Evolutionary conservation across 2,113 vertebrate genomes (phyloP).

Genomic region (Tupaia tana): DNA sequence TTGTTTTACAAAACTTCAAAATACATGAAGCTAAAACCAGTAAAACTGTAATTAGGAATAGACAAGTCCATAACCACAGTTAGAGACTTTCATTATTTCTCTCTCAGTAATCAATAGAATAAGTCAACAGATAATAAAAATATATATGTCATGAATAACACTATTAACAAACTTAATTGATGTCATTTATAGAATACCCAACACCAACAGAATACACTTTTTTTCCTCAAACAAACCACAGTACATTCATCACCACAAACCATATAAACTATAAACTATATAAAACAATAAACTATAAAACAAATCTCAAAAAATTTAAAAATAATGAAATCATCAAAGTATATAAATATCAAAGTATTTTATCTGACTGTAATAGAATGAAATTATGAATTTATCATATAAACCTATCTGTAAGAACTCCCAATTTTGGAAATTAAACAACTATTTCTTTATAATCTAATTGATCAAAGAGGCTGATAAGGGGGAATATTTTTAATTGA

Average conservation of each 20-base stretch:
- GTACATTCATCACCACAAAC: not conserved
- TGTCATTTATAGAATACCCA: not conserved
- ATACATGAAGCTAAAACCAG: not conserved
- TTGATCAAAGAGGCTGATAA: not conserved
- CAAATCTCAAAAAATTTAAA: slow-evolving; percentile 11
- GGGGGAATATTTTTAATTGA: not conserved
- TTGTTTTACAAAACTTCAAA: not conserved
- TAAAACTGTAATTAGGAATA: not conserved
- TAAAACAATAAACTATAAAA: not conserved
- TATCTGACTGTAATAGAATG: not conserved
- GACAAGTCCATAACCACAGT: not conserved
- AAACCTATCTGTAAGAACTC: not conserved
- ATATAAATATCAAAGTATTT: slow-evolving; percentile 34
- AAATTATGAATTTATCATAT: not conserved
- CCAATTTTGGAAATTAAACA: slow-evolving; percentile 31
- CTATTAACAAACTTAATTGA: not conserved
- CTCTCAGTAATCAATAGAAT: not conserved
- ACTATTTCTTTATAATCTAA: not conserved
- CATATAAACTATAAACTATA: not conserved
- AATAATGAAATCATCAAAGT: not conserved
- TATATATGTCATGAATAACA: not conserved
- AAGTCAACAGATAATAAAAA: not conserved
- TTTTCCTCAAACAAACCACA: not conserved
- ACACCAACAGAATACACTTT: not conserved
- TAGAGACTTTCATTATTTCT: not conserved